A percentile compares a stretch with the other conserved stretches of the same genome.
Evolutionary conservation across 1,140 invertebrate genomes (phyloP).

Genomic region (Drosophila ironensis): DNA sequence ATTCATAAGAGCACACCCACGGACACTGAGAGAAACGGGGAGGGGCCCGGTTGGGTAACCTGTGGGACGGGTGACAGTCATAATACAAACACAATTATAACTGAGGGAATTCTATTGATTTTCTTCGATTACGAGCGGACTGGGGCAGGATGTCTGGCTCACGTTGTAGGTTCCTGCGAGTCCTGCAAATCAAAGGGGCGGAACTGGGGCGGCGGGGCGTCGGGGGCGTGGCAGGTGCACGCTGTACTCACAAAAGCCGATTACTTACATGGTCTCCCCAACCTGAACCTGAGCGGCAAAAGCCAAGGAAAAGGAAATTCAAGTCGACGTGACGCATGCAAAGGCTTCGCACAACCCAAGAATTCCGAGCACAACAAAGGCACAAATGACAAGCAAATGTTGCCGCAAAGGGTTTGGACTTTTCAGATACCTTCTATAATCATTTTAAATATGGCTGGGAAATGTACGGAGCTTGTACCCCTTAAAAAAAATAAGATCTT

Average conservation of each 20-base stretch:
- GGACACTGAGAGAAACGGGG: slow-evolving; percentile 8
- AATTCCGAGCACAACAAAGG: background rate
- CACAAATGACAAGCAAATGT: background rate
- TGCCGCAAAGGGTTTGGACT: background rate
- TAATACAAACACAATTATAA: slow-evolving; percentile 39
- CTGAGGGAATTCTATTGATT: slow-evolving; percentile 63
- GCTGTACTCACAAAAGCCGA: slow-evolving; percentile 17
- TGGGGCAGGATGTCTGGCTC: slow-evolving; percentile 8
- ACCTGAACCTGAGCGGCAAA: slow-evolving; percentile 8
- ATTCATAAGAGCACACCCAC: slow-evolving; percentile 47
- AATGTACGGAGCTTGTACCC: background rate
- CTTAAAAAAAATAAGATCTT: too few relatives aligned
- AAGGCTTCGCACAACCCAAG: slow-evolving; percentile 20
- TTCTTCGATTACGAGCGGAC: slow-evolving; percentile 37
- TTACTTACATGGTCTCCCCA: slow-evolving; percentile 4
- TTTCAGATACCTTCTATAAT: background rate
- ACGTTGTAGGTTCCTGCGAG: slow-evolving; percentile 18
- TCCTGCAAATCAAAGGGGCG: background rate
- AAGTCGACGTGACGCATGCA: slow-evolving; percentile 53
- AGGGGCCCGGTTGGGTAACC: background rate
- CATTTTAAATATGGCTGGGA: background rate
- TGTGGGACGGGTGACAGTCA: slow-evolving; percentile 23
- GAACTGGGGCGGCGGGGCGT: background rate
- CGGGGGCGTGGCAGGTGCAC: slow-evolving; percentile 14
- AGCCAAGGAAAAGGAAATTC: slow-evolving; percentile 7